Conservation (phyloP, 2,888 invertebrate species). For the Macroteleia sp. region DNA sequence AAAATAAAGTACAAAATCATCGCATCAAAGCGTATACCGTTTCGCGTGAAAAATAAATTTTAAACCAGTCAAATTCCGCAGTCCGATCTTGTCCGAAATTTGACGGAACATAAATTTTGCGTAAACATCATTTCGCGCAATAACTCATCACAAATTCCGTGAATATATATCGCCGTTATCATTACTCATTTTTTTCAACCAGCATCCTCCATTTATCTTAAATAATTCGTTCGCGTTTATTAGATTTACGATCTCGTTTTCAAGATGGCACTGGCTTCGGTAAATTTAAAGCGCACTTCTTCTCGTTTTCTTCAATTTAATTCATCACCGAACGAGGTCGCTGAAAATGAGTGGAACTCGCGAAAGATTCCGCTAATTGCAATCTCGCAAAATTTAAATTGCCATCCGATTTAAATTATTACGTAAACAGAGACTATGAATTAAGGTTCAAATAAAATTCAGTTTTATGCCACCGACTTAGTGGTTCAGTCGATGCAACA, state of each 20-base stretch:
- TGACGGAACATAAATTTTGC: conserved; percentile 25
- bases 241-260: conserved; percentile 62
- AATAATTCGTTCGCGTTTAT: conserved; percentile 61
- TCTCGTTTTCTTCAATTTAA: conserved; percentile 53
- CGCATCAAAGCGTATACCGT: too few species aligned
- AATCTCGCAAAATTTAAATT: conserved; percentile 64
- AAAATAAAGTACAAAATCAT: too few species aligned
- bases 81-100: too few species aligned
- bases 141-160: conserved; percentile 5
- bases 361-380: conserved; percentile 65
- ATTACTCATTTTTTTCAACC: conserved; percentile 44
- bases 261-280: conserved; percentile 50
- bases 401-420: too few species aligned
- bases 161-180: conserved; percentile 34
- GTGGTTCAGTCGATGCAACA: too few species aligned
- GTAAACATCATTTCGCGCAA: conserved; percentile 2
- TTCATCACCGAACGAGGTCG: conserved; percentile 55
- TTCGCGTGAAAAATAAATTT: too few species aligned
- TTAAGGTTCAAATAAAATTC: too few species aligned
- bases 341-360: conserved; percentile 48
- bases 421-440: too few species aligned
- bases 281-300: conserved; percentile 55
- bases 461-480: too few species aligned
- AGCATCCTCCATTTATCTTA: conserved; percentile 45
- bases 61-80: too few species aligned